Conservation (phyloP, 2,888 invertebrate genomes). For the Hydrotaea diabolus region DNA sequence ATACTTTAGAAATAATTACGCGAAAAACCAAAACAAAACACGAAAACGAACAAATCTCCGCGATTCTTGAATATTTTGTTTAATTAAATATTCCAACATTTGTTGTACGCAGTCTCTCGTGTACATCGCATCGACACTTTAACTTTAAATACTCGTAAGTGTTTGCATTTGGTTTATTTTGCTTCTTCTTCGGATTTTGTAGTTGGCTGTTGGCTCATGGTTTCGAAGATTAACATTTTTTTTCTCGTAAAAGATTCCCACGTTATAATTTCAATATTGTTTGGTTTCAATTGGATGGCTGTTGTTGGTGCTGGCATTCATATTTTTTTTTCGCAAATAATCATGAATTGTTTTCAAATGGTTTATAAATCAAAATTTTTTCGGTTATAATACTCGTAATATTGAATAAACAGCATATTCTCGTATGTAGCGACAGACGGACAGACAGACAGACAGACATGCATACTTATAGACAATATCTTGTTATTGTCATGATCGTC, state of each 20-base stretch:
- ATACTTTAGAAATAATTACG: conserved; percentile 58
- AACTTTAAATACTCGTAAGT: conserved; percentile 13
- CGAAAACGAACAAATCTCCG: background rate
- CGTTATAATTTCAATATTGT: conserved; percentile 60
- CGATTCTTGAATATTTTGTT: conserved; percentile 22
- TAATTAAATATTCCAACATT: background rate
- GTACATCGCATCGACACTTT: background rate
- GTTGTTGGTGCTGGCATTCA: background rate
- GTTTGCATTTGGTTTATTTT: background rate
- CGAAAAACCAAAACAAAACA: conserved; percentile 25
- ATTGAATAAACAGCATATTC: conserved; percentile 44
- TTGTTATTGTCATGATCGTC: conserved; percentile 63
- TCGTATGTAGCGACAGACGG: too few species aligned
- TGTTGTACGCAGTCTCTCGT: too few species aligned
- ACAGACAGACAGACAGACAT: conserved; percentile 37
- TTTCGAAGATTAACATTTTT: conserved; percentile 25
- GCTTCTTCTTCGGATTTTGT: too few species aligned
- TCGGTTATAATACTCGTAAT: conserved; percentile 27
- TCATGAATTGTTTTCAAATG: conserved; percentile 63
- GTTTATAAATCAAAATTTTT: conserved; percentile 63
- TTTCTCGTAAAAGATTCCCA: conserved; percentile 51
- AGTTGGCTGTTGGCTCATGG: too few species aligned
- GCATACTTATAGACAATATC: conserved; percentile 39
- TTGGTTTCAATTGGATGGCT: background rate
- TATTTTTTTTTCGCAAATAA: conserved; percentile 52